These are phyloP conservation scores for Yoshiicerus persimilis DNA, from an alignment of 1,140 invertebrate species.

Conservation along the genomic window DNA sequence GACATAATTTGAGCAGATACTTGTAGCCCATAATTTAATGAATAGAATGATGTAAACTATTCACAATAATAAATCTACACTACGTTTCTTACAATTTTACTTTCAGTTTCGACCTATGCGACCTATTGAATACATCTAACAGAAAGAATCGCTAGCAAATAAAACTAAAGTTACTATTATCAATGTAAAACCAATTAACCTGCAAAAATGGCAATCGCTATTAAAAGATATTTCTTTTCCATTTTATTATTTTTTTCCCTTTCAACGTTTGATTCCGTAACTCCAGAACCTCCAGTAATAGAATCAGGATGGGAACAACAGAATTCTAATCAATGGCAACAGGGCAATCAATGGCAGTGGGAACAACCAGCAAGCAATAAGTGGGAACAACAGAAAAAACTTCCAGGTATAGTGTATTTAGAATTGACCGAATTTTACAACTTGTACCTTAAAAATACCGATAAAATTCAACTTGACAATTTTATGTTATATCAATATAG, in stretches of 20 bases:
- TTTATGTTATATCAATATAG: background rate
- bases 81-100: background rate
- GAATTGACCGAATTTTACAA: too few species aligned
- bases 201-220: background rate
- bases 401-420: background rate
- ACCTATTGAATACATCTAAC: background rate
- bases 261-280: background rate
- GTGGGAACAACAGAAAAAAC: background rate
- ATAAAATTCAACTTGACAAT: background rate
- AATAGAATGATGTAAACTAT: background rate
- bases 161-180: too few species aligned
- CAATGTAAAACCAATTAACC: background rate
- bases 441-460: too few species aligned
- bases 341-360: background rate
- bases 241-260: background rate
- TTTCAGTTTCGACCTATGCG: background rate
- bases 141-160: too few species aligned
- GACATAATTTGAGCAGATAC: background rate
- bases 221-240: background rate
- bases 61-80: background rate
- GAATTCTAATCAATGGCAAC: background rate
- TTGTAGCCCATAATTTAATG: background rate
- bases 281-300: background rate
- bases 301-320: background rate
- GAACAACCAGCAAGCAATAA: background rate